phyloP scores from a whole-genome alignment of 2,113 vertebrate species.

The Esox niger region DNA sequence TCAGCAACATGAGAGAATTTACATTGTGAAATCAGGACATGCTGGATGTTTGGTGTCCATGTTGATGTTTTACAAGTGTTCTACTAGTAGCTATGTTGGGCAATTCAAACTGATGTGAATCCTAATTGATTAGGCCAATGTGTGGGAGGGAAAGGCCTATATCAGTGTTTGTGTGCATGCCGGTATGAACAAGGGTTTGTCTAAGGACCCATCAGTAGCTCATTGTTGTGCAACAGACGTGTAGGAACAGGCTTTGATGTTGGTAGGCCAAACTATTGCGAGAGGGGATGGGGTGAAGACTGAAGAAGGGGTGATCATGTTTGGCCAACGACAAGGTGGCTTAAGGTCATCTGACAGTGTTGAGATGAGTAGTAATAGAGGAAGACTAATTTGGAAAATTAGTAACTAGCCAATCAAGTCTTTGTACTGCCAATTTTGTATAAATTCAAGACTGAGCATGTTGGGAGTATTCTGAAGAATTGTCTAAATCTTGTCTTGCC shows the following conservation, averaged over 20 bases:
- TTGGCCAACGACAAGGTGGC: not conserved
- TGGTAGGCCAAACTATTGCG: not conserved
- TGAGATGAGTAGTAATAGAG: too few species aligned
- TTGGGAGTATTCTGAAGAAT: too few species aligned
- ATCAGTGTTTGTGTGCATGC: not conserved
- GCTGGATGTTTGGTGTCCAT: not conserved
- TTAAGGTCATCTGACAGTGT: not conserved
- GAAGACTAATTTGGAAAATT: too few species aligned
- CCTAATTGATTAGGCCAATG: not conserved
- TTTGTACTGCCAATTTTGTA: too few species aligned
- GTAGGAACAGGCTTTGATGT: not conserved
- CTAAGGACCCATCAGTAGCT: not conserved
- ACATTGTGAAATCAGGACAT: not conserved
- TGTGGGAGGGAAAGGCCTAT: not conserved
- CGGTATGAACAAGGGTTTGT: not conserved
- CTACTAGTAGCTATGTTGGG: not conserved
- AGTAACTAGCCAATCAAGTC: too few species aligned
- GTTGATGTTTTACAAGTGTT: too few species aligned
- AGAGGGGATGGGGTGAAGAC: not conserved
- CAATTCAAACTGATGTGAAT: not conserved
- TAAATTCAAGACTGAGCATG: too few species aligned
- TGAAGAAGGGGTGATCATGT: not conserved
- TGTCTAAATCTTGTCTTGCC: too few species aligned
- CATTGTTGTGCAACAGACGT: not conserved
- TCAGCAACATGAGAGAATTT: too few species aligned